phyloP scores from a whole-genome alignment of 2,113 vertebrate species.

The Silurus asotus region DNA sequence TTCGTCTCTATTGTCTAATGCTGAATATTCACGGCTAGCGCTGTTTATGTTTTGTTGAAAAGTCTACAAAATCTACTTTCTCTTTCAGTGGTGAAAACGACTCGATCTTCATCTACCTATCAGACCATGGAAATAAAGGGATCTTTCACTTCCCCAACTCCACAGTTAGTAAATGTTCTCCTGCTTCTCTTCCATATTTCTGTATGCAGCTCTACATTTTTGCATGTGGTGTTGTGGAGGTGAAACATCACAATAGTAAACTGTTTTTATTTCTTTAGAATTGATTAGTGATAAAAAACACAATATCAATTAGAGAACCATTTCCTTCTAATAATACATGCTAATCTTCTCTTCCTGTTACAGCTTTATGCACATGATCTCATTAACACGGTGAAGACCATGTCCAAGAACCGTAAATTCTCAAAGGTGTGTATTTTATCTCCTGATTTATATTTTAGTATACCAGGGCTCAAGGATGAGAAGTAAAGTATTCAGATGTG shows the following conservation, averaged over 20 bases:
- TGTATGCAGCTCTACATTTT: not conserved
- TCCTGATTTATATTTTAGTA: not conserved
- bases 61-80: not conserved
- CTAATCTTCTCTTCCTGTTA: not conserved
- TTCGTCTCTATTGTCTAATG: not conserved
- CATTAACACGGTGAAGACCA: conserved; percentile 12
- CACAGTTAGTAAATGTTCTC: not conserved
- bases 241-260: not conserved
- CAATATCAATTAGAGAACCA: not conserved
- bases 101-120: conserved; percentile 39
- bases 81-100: conserved; percentile 29
- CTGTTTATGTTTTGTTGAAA: not conserved
- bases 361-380: conserved; percentile 45
- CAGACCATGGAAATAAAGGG: conserved; percentile 41
- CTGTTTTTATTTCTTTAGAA: not conserved
- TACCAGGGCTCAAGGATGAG: not conserved
- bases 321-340: not conserved
- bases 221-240: not conserved
- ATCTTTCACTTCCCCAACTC: conserved; percentile 41
- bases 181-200: not conserved
- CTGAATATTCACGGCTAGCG: not conserved
- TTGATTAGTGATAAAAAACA: not conserved
- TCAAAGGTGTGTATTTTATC: conserved; percentile 24
- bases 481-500: not conserved
- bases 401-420: conserved; percentile 13